A percentile compares a stretch with the other conserved stretches of the same genome.
Evolutionary conservation across 2,797 vertebrate species (phyloP).

Genomic region (Sphenodon punctatus): DNA sequence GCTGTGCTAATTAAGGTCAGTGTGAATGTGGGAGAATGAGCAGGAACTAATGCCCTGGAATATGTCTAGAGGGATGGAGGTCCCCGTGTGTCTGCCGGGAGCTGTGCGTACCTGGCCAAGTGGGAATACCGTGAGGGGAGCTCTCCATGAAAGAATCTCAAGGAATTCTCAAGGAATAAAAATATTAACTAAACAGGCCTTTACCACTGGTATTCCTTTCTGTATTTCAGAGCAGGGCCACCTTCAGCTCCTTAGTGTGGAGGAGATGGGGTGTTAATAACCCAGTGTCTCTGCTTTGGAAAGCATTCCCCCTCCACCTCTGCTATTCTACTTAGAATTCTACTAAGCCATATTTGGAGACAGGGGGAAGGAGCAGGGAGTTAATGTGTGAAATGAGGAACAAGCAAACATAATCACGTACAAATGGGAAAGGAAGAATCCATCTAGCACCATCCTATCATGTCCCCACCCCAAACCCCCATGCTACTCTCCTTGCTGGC

Average conservation of each 20-base stretch:
- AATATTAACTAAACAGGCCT: neutral
- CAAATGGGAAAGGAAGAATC: conserved; percentile 25
- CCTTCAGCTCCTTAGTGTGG: neutral
- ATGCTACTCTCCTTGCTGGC: too few species aligned
- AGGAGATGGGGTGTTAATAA: neutral
- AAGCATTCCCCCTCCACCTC: neutral
- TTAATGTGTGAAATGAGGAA: neutral
- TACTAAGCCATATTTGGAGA: neutral
- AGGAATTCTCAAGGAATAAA: neutral
- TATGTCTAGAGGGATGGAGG: neutral
- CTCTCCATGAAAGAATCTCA: conserved; percentile 5
- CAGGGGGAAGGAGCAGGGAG: neutral
- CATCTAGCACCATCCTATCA: neutral
- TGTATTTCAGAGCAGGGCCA: neutral
- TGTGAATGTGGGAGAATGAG: neutral
- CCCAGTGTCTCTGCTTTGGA: neutral
- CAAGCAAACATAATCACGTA: conserved; percentile 21
- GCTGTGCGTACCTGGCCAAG: neutral
- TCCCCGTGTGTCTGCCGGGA: neutral
- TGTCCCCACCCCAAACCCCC: neutral
- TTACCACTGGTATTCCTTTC: conserved; percentile 14
- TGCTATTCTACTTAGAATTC: neutral
- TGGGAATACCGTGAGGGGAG: neutral
- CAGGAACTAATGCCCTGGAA: neutral
- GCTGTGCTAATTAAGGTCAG: conserved; percentile 19